Conservation (phyloP, 2,888 invertebrate species). For the Seira sanloemensis region DNA sequence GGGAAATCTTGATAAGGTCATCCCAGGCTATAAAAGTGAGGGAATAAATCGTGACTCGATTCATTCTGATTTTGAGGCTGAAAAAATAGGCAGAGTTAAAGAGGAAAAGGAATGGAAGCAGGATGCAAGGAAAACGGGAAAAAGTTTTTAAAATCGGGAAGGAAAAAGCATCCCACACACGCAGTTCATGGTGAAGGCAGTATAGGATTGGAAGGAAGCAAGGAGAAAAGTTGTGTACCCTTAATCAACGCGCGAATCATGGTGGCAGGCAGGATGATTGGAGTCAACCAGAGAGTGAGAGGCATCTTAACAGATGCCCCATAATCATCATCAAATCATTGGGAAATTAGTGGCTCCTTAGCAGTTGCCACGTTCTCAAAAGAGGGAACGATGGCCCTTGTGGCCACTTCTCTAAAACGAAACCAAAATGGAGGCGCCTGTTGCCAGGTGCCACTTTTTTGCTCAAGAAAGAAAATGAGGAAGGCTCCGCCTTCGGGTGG, state of each 20-base stretch:
- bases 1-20: neutral
- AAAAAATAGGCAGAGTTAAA: neutral
- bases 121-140: neutral
- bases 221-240: neutral
- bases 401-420: no score
- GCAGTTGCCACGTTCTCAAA: no score
- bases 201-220: neutral
- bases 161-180: no score
- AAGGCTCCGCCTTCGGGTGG: neutral
- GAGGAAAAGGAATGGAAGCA: neutral
- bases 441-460: no score
- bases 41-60: slow-evolving; percentile 47
- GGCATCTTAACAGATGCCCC: no score
- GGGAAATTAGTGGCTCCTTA: no score
- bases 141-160: neutral
- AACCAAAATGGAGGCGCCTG: no score
- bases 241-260: neutral
- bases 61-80: slow-evolving; percentile 16
- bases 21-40: neutral
- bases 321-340: no score
- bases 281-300: neutral
- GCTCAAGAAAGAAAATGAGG: no score
- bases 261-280: neutral
- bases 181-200: neutral
- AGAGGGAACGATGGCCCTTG: no score